Percentiles rank a stretch among this genome's conserved stretches.
These are phyloP conservation scores for Psophia crepitans DNA, from an alignment of 2,113 vertebrate species.

Conservation along the genomic window DNA sequence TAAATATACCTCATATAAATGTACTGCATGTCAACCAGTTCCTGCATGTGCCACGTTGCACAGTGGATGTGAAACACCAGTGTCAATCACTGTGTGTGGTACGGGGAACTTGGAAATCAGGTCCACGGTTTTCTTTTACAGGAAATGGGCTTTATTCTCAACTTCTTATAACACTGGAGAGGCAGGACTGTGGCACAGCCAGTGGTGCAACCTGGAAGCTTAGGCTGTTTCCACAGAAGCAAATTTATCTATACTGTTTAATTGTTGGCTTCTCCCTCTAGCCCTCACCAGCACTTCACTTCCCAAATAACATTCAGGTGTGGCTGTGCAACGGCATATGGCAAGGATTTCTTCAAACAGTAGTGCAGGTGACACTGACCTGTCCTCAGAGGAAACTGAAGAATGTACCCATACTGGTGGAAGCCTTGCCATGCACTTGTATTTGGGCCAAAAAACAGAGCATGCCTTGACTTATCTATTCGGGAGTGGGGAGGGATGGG, in stretches of 20 bases:
- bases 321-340: not conserved
- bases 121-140: not conserved
- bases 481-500: too few species aligned
- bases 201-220: rapidly evolving
- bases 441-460: not conserved
- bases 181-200: not conserved
- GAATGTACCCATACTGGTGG: not conserved
- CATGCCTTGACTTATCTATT: not conserved
- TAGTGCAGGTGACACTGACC: not conserved
- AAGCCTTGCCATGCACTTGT: not conserved
- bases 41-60: not conserved
- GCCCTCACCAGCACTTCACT: not conserved
- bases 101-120: not conserved
- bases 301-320: not conserved
- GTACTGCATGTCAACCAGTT: not conserved
- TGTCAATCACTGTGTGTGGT: not conserved
- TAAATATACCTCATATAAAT: not conserved
- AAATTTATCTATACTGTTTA: not conserved
- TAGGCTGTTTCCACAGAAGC: not conserved
- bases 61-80: not conserved
- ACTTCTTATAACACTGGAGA: not conserved
- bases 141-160: not conserved
- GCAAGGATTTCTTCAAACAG: not conserved
- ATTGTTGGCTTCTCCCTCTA: not conserved
- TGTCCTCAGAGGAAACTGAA: not conserved